Percentiles rank a stretch among this genome's conserved stretches.
phyloP scores from a whole-genome alignment of 2,797 vertebrate species.

The Enteromius trimaculatus region DNA sequence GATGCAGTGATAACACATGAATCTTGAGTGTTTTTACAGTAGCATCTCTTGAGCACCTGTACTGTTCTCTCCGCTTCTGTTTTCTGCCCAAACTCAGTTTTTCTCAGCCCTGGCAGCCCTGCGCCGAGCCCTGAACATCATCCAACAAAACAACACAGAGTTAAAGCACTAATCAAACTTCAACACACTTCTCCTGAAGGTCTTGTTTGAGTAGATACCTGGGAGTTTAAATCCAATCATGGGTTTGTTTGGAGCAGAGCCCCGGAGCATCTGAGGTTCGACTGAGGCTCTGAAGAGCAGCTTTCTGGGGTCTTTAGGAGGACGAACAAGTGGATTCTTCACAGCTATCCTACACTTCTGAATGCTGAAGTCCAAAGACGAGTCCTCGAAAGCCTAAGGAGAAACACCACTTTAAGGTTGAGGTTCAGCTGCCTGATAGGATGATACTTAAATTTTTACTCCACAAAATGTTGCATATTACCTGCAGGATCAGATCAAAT shows the following conservation, averaged over 20 bases:
- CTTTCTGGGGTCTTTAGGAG: constrained; percentile 74
- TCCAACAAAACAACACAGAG: background rate
- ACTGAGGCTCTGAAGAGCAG: constrained; percentile 73
- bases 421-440: background rate
- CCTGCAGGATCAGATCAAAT: constrained; percentile 31
- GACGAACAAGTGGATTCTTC: constrained; percentile 73
- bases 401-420: background rate
- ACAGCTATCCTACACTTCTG: constrained; percentile 77
- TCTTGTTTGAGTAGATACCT: constrained; percentile 37
- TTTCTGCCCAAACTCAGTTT: constrained; percentile 60
- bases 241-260: constrained; percentile 6
- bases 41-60: constrained; percentile 38
- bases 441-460: background rate
- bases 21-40: too few species aligned
- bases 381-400: constrained; percentile 55
- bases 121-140: constrained; percentile 68
- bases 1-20: too few species aligned
- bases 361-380: constrained; percentile 69
- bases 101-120: constrained; percentile 75
- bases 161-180: background rate
- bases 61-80: constrained; percentile 31
- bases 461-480: background rate
- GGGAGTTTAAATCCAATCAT: constrained; percentile 59
- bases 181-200: background rate
- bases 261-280: constrained; percentile 58